Evolutionary conservation across 2,888 invertebrate species (phyloP), one percentile per base, ranked within the genome.

Genomic region (Eulithis testata): DNA sequence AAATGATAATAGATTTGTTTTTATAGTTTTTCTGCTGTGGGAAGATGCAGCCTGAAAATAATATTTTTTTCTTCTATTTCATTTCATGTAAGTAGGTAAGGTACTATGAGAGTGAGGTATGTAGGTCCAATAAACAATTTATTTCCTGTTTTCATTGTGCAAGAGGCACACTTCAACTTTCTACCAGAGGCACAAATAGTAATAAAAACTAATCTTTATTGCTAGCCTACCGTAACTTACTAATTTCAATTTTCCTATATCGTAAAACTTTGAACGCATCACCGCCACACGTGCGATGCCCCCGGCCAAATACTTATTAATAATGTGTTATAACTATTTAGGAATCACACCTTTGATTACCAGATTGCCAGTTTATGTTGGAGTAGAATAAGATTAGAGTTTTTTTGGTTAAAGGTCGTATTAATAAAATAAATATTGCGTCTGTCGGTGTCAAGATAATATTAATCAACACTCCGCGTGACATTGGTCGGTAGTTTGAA

Each of bases 201-300:
- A 70, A 72, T 71, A 73, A 73, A 73, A 68, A 60, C 66, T 69
- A 71, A 72, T 69, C 72, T 72, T 70, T 72, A 72, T 72, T 64
- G 47, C 73, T 49, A 37, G 68, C 71, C 68, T 70, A 70, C 72
- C 72, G 72, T 70, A 73, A 71, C 73, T 72, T 70, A 72, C 67
- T 73, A 69, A 73, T 69, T 72, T 73, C 70, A 73, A 73, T 73
- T 73, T 72, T 66, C 73, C 68, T 58, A 65, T 70, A 69, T 68
- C 66, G 69, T 73, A 72, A 73, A 73, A 72, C 60, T 68, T 21
- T 67, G 67, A 61, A 66, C 11, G 31, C 31, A 68, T 57, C 59
- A 59, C 52, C 53, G 49, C 50, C 62, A 70, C 73, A 73, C 73
- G 71, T 71, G 73, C 66, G 69, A 8, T 21, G 70, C 73, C 70